Evolutionary conservation across 2,888 invertebrate genomes (phyloP).

Genomic region (Acrocyrtus sp.): DNA sequence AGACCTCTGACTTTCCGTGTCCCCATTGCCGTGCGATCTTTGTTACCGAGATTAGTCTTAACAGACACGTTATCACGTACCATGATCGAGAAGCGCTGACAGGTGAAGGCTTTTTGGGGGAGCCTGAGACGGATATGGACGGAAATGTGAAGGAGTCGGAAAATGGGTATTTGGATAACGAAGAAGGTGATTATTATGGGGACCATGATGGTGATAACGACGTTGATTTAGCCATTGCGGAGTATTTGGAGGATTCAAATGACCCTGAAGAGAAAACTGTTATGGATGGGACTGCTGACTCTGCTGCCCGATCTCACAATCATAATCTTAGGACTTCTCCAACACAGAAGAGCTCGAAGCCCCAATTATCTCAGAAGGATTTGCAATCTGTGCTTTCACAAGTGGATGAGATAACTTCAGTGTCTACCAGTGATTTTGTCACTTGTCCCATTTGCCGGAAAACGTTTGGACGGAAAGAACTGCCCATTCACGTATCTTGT

Average conservation of each 20-base stretch:
- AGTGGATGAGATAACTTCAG: conserved; percentile 26
- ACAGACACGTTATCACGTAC: conserved; percentile 49
- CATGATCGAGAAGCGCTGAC: conserved; percentile 36
- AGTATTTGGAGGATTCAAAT: neutral
- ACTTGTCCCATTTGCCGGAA: conserved; percentile 42
- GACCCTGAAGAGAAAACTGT: neutral
- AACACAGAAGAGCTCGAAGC: conserved; percentile 9
- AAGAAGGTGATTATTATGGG: neutral
- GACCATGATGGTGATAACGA: conserved; percentile 1
- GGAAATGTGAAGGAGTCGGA: neutral
- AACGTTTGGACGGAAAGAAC: conserved; percentile 40
- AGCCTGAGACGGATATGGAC: neutral
- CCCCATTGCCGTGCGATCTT: conserved; percentile 51
- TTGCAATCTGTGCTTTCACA: conserved; percentile 15
- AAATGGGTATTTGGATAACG: neutral
- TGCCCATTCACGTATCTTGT: conserved; percentile 44
- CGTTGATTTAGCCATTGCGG: neutral
- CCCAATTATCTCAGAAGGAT: conserved; percentile 18
- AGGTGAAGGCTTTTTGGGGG: neutral
- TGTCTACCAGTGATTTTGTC: conserved; percentile 28
- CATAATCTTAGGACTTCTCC: neutral
- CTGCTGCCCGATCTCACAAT: neutral
- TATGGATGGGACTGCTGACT: too few relatives aligned
- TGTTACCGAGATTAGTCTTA: conserved; percentile 56
- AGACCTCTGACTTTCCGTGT: conserved; percentile 48